These are phyloP conservation scores for Elephas maximus DNA, from an alignment of 2,113 vertebrate species.

Conservation along the genomic window DNA sequence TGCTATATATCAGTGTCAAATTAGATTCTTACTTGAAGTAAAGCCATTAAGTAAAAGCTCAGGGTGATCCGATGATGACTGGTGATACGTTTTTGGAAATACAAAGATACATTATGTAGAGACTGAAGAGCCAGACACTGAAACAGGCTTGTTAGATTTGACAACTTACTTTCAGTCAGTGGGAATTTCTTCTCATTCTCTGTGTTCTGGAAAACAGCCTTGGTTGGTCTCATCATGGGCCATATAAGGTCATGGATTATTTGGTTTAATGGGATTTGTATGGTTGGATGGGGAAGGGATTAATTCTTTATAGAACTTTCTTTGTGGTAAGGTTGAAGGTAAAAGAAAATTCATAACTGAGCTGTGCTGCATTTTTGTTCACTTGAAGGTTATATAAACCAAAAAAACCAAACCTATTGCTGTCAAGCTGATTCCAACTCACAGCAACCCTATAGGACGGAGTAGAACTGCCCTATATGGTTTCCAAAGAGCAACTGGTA, in stretches of 20 bases:
- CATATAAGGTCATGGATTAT: not conserved
- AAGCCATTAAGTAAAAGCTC: constrained; percentile 26
- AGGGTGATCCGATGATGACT: constrained; percentile 34
- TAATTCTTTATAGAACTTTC: constrained; percentile 26
- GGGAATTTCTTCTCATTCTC: constrained; percentile 32
- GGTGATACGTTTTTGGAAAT: not conserved
- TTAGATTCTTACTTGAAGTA: constrained; percentile 52
- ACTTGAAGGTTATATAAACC: not conserved
- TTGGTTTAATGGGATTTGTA: constrained; percentile 64
- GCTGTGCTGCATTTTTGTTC: not conserved
- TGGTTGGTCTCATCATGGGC: not conserved
- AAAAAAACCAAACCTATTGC: too few species aligned
- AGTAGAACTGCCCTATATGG: too few species aligned
- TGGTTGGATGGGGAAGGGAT: not conserved
- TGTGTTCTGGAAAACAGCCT: not conserved
- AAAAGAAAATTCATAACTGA: constrained; percentile 35
- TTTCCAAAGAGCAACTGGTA: too few species aligned
- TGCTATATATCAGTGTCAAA: not conserved
- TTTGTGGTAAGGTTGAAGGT: constrained; percentile 26
- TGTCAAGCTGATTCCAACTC: too few species aligned
- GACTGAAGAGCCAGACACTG: not conserved
- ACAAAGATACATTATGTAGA: constrained; percentile 43
- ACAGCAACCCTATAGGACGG: too few species aligned
- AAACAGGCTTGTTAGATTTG: not conserved
- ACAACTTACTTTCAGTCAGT: not conserved